Evolutionary conservation across 1,140 invertebrate genomes (phyloP).

Genomic region (Drosophila sucinea): DNA sequence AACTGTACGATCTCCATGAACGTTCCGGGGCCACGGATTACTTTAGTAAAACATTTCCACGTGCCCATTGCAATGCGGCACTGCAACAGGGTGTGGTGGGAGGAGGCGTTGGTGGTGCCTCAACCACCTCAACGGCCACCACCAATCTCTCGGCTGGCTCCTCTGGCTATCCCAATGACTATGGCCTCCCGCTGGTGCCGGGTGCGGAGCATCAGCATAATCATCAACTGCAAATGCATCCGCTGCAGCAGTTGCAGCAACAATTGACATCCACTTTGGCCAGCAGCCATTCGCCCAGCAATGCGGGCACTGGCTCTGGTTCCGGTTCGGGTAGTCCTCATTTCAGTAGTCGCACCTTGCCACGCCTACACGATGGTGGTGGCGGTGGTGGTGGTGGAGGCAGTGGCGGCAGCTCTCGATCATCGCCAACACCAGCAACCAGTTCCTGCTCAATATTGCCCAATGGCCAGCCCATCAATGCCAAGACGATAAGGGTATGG

Average conservation of each 20-base stretch:
- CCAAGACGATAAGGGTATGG: slow-evolving; percentile 92
- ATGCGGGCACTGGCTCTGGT: slow-evolving; percentile 19
- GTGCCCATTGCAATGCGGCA: slow-evolving; percentile 58
- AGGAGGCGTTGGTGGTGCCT: slow-evolving; percentile 38
- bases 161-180: slow-evolving; percentile 89
- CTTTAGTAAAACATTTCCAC: slow-evolving; percentile 85
- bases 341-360: slow-evolving; percentile 71
- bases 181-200: slow-evolving; percentile 88
- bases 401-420: slow-evolving; percentile 61
- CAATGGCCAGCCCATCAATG: slow-evolving; percentile 84
- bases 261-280: slow-evolving; percentile 64
- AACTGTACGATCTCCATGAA: slow-evolving; percentile 81
- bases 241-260: slow-evolving; percentile 73
- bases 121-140: slow-evolving; percentile 70
- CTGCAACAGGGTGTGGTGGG: slow-evolving; percentile 37
- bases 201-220: slow-evolving; percentile 81
- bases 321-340: slow-evolving; percentile 65
- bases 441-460: slow-evolving; percentile 73
- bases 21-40: slow-evolving; percentile 82
- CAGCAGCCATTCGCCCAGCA: slow-evolving; percentile 21
- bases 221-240: slow-evolving; percentile 78
- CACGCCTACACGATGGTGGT: slow-evolving; percentile 65
- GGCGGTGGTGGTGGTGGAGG: slow-evolving; percentile 51
- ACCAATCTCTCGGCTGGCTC: slow-evolving; percentile 64
- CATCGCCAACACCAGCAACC: slow-evolving; percentile 50